These are phyloP conservation scores for Pyrrhia umbra DNA, from an alignment of 2,888 invertebrate species.

Conservation along the genomic window DNA sequence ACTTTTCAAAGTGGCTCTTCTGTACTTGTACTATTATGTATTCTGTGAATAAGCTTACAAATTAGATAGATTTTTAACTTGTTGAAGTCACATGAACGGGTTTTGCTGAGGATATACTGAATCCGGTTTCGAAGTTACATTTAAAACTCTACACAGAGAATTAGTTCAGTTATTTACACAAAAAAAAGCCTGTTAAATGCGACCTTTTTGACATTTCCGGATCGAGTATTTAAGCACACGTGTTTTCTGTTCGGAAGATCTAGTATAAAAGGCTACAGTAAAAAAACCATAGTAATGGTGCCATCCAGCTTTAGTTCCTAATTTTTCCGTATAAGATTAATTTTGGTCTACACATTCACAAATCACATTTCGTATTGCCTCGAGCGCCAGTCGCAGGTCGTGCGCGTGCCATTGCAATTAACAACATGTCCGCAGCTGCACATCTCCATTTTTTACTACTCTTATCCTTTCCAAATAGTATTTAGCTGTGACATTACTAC, in stretches of 20 bases:
- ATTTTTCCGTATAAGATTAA: slow-evolving; percentile 23
- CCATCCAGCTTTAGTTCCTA: not conserved
- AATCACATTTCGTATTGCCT: not conserved
- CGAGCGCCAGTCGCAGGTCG: slow-evolving; percentile 53
- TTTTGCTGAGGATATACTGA: slow-evolving; percentile 38
- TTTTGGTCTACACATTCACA: slow-evolving; percentile 15
- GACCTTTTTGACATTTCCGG: slow-evolving; percentile 7
- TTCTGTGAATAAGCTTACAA: no score
- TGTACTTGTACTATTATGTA: no score
- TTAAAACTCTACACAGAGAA: slow-evolving; percentile 11
- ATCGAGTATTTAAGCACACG: slow-evolving; percentile 14
- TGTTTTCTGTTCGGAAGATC: slow-evolving; percentile 2
- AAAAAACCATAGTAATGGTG: not conserved
- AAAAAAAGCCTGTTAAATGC: not conserved
- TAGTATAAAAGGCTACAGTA: slow-evolving; percentile 8
- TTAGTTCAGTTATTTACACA: not conserved
- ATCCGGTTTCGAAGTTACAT: slow-evolving; percentile 53
- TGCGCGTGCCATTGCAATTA: slow-evolving; percentile 73
- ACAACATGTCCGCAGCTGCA: slow-evolving; percentile 69
- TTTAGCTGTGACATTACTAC: slow-evolving; percentile 23
- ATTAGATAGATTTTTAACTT: slow-evolving; percentile 58
- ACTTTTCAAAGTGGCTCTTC: no score
- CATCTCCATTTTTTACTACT: slow-evolving; percentile 61
- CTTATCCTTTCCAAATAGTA: slow-evolving; percentile 55
- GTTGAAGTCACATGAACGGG: slow-evolving; percentile 19